Base-by-base conservation (phyloP, 2,888 invertebrate genomes). In the Antheraea yamamai region DNA sequence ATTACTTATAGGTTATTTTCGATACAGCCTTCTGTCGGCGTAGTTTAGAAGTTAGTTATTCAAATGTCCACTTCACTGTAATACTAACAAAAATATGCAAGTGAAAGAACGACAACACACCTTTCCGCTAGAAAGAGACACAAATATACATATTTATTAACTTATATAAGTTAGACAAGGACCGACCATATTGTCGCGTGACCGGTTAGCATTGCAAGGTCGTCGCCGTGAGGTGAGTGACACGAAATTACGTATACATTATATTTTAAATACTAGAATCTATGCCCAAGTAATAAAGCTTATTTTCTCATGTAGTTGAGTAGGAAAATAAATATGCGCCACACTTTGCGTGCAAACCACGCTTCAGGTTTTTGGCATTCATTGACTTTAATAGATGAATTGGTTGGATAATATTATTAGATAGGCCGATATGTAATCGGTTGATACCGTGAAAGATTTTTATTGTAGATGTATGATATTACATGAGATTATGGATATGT, bases 201-300 rank as follows among this genome's bases (percentile, higher is more conserved):
- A 94, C 94, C 87, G 90, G 94, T 94, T 94, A 93, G 90, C 95
- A 95, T 95, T 95, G 95, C 95, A 95, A 95, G 95, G 95, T 93
- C 95, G 95, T 89, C 83, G 73, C 77, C 80, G 79, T 85, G 87
- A 87, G 94, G 93, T 95, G 90, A 94, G 82, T 91, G 94, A 94
- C 93, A 90, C 87, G 85, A 74, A 73, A 30, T 79, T 73, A 77
- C 77, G 73, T 75, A 77, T 72, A 47, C 20, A 7, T 0, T 52
- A 6, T 52, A 73, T 73, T 76, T 51, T 71, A 64, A 78, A 75
- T 76, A 76, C 79, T 58, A 76, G 14, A 66, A 77, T 79, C 75
- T 78, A 85, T 81, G n/a, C 0, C 0, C 0, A 0, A 0, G 0
- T 0, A 0, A 23, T 83, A 84, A 76, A 73, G 81, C 81, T 80